These are phyloP conservation scores for Noturus placidus DNA, from an alignment of 2,113 vertebrate species.

Conservation along the genomic window DNA sequence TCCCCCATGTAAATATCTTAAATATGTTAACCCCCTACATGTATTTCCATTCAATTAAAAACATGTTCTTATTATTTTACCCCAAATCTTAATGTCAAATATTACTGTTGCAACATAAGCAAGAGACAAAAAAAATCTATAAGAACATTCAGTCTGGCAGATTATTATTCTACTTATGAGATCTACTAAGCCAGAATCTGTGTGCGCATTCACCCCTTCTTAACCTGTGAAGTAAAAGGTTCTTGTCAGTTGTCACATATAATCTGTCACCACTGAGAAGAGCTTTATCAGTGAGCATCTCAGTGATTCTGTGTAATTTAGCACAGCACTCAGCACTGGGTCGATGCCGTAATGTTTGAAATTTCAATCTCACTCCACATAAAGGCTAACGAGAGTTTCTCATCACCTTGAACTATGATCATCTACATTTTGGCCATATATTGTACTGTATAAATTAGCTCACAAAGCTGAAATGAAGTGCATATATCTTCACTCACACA, in stretches of 20 bases:
- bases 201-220: not conserved
- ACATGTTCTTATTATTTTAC: not conserved
- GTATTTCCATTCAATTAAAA: not conserved
- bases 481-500: not conserved
- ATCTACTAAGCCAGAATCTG: not conserved
- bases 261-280: conserved; percentile 39
- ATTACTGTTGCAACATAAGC: not conserved
- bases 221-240: conserved; percentile 31
- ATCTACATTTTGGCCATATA: not conserved
- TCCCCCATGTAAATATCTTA: too few relatives aligned
- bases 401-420: conserved; percentile 6
- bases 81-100: not conserved
- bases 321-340: conserved; percentile 43
- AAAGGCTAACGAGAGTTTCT: conserved; percentile 16
- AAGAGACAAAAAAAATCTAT: not conserved
- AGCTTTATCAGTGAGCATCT: conserved; percentile 22
- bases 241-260: conserved; percentile 47
- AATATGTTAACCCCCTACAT: too few relatives aligned
- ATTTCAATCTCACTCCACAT: conserved; percentile 8
- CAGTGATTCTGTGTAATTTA: conserved; percentile 48
- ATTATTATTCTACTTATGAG: conserved; percentile 8
- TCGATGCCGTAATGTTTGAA: conserved; percentile 39
- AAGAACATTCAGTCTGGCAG: not conserved
- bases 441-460: not conserved
- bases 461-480: not conserved